Conservation (phyloP, 2,797 vertebrate species). For the Siniperca undulata region DNA sequence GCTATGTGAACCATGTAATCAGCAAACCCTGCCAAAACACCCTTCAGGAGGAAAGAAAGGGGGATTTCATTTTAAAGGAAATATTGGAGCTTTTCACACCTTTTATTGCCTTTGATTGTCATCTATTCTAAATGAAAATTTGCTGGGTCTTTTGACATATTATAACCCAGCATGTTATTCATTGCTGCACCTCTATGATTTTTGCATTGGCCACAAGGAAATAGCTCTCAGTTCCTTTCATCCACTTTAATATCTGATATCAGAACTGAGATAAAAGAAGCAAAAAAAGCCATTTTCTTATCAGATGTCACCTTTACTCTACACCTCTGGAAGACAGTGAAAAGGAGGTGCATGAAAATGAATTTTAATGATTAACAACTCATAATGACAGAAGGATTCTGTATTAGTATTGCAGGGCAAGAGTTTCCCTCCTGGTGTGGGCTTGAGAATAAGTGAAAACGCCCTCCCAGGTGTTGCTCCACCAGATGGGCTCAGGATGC, state of each 20-base stretch:
- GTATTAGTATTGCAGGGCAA: constrained; percentile 27
- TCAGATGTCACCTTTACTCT: constrained; percentile 59
- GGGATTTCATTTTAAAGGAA: constrained; percentile 67
- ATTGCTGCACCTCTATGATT: constrained; percentile 27
- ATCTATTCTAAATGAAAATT: constrained; percentile 70
- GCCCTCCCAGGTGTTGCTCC: constrained; percentile 72
- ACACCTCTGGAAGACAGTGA: constrained; percentile 23
- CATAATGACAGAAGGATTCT: constrained; percentile 27
- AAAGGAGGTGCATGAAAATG: constrained; percentile 41
- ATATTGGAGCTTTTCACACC: constrained; percentile 60
- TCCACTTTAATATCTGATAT: constrained; percentile 62
- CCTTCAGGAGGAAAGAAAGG: constrained; percentile 47
- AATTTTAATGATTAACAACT: constrained; percentile 58
- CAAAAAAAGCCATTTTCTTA: constrained; percentile 40
- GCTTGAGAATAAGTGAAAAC: constrained; percentile 50
- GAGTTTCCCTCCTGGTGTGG: constrained; percentile 42
- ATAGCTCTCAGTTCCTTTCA: constrained; percentile 56
- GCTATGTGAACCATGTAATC: constrained; percentile 68
- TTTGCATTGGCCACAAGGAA: constrained; percentile 50
- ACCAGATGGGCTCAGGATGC: constrained; percentile 70
- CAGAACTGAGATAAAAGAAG: constrained; percentile 21
- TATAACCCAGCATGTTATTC: constrained; percentile 46
- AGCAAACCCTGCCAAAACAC: constrained; percentile 62
- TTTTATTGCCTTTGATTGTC: constrained; percentile 71
- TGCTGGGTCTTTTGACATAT: constrained; percentile 41